Evolutionary conservation across 2,113 vertebrate genomes (phyloP), one percentile per base, ranked within the genome.

Genomic region (Brienomyrus longianalis): DNA sequence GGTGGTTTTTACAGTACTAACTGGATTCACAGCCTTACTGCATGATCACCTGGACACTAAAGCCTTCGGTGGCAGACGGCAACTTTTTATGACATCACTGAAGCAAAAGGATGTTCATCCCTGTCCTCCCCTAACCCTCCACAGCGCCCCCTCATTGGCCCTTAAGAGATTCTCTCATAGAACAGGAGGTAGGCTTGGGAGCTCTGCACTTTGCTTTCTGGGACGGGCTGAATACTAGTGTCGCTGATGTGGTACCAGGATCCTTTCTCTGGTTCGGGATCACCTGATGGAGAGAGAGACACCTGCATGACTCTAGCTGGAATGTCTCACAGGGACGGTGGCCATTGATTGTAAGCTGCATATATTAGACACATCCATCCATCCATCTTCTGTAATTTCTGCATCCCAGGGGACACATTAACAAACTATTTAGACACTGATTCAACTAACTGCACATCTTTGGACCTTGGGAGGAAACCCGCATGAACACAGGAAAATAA

Each of bases 141-240:
- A 83, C 31, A 70, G 50, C 4, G 89, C 21, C 8, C 52, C 31
- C 35, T 27, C 43, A 43, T 31, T 23, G 59, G 1, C 51, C 43
- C 19, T 93, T 92, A 96, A 45, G 91, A 92, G 91, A 97, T 94
- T 93, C 96, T 96, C 94, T 99, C 98, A 7, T 99, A 99, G 93
- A 99, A 99, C 5, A 99, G 96, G 92, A 99, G 97, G 96, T 99
- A 99, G 45, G 98, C 99, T 94, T 99, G 98, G 1, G 97, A 97
- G 90, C 93, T 96, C 87, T 97, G 96, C 88, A 98, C 98, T 95
- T 97, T 97, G 0, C 94, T 91, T 66, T 95, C 93, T 50, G 97
- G 93, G 88, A 98, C 97, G 2, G 97, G 94, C 92, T 98, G 97
- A 51, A 99, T 96, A 0, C 96, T 97, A 23, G 96, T 97, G 89